Conservation (phyloP, 2,888 invertebrate species). For the Scaptodrosophila latifasciaeformis region DNA sequence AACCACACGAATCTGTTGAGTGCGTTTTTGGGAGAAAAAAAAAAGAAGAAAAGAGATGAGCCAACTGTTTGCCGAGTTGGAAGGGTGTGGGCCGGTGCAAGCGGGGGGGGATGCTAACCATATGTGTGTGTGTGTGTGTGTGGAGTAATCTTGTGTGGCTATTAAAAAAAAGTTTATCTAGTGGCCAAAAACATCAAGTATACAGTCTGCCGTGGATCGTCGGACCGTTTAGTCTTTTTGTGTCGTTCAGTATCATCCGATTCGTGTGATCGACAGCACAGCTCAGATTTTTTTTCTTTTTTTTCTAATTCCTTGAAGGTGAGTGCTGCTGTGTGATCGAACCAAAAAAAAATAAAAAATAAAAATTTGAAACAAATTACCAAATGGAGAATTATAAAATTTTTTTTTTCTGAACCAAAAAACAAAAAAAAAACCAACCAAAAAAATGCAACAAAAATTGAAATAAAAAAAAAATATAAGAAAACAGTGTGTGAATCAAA, state of each 20-base stretch:
- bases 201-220: constrained; percentile 76
- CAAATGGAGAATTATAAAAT: not conserved
- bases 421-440: constrained; percentile 5
- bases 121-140: constrained; percentile 14
- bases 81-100: constrained; percentile 39
- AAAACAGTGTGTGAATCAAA: constrained; percentile 5
- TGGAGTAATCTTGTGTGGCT: constrained; percentile 1
- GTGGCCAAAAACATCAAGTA: constrained; percentile 61
- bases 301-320: constrained; percentile 75
- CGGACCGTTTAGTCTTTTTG: constrained; percentile 76
- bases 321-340: constrained; percentile 66
- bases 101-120: constrained; percentile 43
- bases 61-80: too few relatives aligned
- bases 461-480: constrained; percentile 15
- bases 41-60: too few relatives aligned
- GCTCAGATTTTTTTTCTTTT: constrained; percentile 69
- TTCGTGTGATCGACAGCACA: constrained; percentile 74
- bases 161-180: constrained; percentile 61
- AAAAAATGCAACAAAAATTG: constrained; percentile 4
- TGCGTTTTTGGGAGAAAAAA: too few relatives aligned
- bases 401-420: not conserved
- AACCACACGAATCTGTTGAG: too few relatives aligned
- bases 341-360: constrained; percentile 11
- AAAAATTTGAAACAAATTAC: constrained; percentile 9
- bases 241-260: constrained; percentile 74